A percentile compares a stretch with the other conserved stretches of the same genome.
These are phyloP conservation scores for Siderastrea siderea DNA, from an alignment of 92 coral and sea anemone species.

Conservation along the genomic window DNA sequence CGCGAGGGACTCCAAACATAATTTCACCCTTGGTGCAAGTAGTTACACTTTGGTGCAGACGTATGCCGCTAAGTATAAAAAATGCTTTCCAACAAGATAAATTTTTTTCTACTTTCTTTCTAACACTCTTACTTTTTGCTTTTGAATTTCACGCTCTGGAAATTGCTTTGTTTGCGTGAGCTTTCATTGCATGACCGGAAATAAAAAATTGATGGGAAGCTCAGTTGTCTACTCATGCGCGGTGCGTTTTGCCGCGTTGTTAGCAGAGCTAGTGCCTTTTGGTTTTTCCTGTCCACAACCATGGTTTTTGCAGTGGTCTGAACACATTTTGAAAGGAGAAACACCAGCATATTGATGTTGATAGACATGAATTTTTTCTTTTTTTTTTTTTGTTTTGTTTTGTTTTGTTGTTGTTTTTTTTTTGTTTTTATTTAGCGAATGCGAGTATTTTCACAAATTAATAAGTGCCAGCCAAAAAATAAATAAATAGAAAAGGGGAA, in stretches of 20 bases:
- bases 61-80: slow-evolving; percentile 7
- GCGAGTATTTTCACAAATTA: too few relatives aligned
- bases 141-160: slow-evolving; percentile 14
- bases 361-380: too few relatives aligned
- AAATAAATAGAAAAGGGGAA: too few relatives aligned
- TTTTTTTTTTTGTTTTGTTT: too few relatives aligned
- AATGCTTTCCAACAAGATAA: not conserved
- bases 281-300: too few relatives aligned
- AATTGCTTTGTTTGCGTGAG: not conserved
- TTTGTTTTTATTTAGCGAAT: too few relatives aligned
- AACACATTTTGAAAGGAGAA: too few relatives aligned
- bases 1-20: not conserved
- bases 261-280: too few relatives aligned
- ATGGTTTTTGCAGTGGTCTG: too few relatives aligned
- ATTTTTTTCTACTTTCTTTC: not conserved
- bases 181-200: slow-evolving; percentile 8
- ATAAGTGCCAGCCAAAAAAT: too few relatives aligned
- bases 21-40: slow-evolving; percentile 15
- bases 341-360: too few relatives aligned
- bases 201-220: not conserved
- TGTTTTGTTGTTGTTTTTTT: too few relatives aligned
- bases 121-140: slow-evolving; percentile 4
- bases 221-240: slow-evolving; percentile 1
- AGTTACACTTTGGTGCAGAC: slow-evolving; percentile 24
- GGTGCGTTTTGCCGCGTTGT: slow-evolving; percentile 22